Evolutionary conservation across 2,113 vertebrate genomes (phyloP).

Genomic region (Acanthisitta chloris): DNA sequence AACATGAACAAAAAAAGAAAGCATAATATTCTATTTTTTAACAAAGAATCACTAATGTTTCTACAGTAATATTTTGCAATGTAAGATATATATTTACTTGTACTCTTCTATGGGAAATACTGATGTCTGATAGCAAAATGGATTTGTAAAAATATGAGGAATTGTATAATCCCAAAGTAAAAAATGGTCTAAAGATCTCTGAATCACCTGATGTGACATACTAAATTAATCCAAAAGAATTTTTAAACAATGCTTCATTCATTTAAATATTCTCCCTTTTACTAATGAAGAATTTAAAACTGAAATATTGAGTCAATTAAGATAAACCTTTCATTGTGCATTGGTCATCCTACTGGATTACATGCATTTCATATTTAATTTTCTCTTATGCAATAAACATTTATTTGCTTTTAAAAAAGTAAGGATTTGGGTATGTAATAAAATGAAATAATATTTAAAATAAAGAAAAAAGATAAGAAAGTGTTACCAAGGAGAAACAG

Average conservation of each 20-base stretch:
- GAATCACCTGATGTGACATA: not conserved
- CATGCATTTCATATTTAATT: not conserved
- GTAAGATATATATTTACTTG: not conserved
- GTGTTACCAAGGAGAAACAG: not conserved
- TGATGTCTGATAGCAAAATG: not conserved
- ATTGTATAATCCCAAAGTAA: not conserved
- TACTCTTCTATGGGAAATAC: not conserved
- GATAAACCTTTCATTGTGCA: not conserved
- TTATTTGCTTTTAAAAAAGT: not conserved
- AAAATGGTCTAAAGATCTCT: not conserved
- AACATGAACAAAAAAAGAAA: not conserved
- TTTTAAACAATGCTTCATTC: not conserved
- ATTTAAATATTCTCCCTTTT: not conserved
- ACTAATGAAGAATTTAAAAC: not conserved
- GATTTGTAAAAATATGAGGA: not conserved
- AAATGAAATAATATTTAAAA: not conserved
- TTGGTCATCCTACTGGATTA: not conserved
- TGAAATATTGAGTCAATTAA: not conserved
- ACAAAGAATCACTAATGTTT: not conserved
- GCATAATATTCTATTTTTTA: not conserved
- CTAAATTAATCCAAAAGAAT: not conserved
- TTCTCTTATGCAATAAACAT: not conserved
- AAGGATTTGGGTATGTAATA: not conserved
- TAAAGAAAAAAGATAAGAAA: not conserved
- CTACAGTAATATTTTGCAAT: not conserved